Percentiles rank a stretch among this genome's conserved stretches.
Conservation (phyloP, 2,113 vertebrate genomes). For the Shinisaurus crocodilurus region DNA sequence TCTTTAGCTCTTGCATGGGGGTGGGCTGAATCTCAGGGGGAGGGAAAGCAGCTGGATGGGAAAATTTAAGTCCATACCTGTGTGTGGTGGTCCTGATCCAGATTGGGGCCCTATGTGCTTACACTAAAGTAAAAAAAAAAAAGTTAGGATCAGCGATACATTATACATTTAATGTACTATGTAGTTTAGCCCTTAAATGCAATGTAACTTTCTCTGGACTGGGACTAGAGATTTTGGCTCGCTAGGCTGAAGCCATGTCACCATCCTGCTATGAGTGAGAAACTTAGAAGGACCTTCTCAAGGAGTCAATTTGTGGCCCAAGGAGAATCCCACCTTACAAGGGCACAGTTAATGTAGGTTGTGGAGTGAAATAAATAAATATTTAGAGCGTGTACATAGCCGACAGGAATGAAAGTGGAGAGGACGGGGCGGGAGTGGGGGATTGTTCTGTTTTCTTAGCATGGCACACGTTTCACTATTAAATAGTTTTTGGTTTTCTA, state of each 20-base stretch:
- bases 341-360: not conserved
- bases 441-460: slow-evolving; percentile 60
- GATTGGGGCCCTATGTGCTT: no score
- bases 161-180: not conserved
- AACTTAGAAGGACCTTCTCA: not conserved
- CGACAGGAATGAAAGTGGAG: slow-evolving; percentile 7
- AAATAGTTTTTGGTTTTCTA: slow-evolving; percentile 83
- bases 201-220: not conserved
- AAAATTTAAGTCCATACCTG: no score
- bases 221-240: not conserved
- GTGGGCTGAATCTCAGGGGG: no score
- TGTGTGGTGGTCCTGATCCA: no score
- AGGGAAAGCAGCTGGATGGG: no score
- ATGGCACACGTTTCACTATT: slow-evolving; percentile 74
- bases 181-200: not conserved
- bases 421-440: slow-evolving; percentile 19
- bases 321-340: fast-evolving
- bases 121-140: no score
- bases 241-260: no score
- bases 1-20: no score
- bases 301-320: not conserved
- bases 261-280: not conserved
- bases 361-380: slow-evolving; percentile 7
- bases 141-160: not conserved
- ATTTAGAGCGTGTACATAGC: slow-evolving; percentile 6